phyloP scores from a whole-genome alignment of 2,888 invertebrate species.

The Coenonympha glycerion region DNA sequence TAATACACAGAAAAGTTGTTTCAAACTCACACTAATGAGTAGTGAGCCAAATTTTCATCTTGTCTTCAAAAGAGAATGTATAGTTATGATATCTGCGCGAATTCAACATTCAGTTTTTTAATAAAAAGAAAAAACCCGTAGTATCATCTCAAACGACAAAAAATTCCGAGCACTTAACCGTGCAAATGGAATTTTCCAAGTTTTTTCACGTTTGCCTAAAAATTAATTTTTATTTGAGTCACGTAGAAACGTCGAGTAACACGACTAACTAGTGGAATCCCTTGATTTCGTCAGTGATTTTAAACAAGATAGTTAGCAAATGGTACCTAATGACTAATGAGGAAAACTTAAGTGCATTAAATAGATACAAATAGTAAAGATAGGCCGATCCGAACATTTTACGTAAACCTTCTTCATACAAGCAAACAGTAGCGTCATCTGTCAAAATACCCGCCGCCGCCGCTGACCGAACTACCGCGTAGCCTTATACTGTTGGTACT shows the following conservation, averaged over 20 bases:
- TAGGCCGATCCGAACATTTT: no score
- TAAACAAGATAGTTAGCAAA: not conserved
- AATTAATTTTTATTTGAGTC: not conserved
- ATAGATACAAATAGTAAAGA: no score
- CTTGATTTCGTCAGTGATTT: not conserved
- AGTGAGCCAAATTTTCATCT: no score
- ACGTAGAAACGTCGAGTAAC: not conserved
- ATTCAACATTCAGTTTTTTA: not conserved
- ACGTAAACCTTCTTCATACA: no score
- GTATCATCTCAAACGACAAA: not conserved
- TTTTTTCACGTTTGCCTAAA: not conserved
- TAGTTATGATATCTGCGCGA: not conserved
- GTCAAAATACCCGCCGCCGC: no score
- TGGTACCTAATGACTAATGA: no score
- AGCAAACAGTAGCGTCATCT: no score
- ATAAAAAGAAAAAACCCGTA: not conserved
- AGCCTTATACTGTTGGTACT: no score
- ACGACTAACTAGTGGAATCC: not conserved
- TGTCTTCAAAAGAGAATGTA: not conserved
- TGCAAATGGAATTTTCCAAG: not conserved
- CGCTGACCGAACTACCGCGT: no score
- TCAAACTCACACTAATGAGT: no score
- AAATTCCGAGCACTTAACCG: not conserved
- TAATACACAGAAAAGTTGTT: no score
- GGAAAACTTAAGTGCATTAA: no score